Evolutionary conservation across 2,113 vertebrate species (phyloP), one percentile per base, ranked within the genome.

Genomic region (Osmerus eperlanus): DNA sequence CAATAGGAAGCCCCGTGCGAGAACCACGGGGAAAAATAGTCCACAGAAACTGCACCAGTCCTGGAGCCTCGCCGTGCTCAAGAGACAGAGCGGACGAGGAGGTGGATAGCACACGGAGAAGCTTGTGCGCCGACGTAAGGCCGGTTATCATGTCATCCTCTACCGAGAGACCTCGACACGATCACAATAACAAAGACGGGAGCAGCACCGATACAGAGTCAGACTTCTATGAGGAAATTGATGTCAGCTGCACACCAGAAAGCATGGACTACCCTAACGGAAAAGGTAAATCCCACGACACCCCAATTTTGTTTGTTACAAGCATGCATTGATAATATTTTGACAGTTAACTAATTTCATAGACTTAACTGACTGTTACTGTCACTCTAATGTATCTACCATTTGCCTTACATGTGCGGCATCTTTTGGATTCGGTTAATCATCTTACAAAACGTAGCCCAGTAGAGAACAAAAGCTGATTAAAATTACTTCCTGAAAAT

Each of bases 161-260:
- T n/a, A 85, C 82, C 36, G 87, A 87, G 41, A 84, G 86, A 55
- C 74, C 92, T 36, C 90, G 87, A 53, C 29, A 77, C 13, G 94
- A 95, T 36, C 87, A 91, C 68, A 87, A 91, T 28, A 92, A 88
- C 85, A 96, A 93, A 89, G 95, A 95, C 84, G 92, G 92, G 83
- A 97, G 95, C 93, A 96, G 96, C 89, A 97, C 97, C 81, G 96
- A 98, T 88, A 96, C 95, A 0, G 97, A 99, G 87, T 99, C 97
- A 76, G 97, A 99, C 93, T 97, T 97, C 93, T 98, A 98, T 87
- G 97, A 99, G 91, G 97, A 98, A 91, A 98, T 98, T 89, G 96
- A 98, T 92, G 97, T 97, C 85, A 98, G 97, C 94, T 99, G 97
- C 92, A 98, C 97, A 86, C 95, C 97, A 75, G 96, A 99, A 78